These are phyloP conservation scores for Lutraria lutraria DNA, from an alignment of 2,888 invertebrate genomes.

Conservation along the genomic window DNA sequence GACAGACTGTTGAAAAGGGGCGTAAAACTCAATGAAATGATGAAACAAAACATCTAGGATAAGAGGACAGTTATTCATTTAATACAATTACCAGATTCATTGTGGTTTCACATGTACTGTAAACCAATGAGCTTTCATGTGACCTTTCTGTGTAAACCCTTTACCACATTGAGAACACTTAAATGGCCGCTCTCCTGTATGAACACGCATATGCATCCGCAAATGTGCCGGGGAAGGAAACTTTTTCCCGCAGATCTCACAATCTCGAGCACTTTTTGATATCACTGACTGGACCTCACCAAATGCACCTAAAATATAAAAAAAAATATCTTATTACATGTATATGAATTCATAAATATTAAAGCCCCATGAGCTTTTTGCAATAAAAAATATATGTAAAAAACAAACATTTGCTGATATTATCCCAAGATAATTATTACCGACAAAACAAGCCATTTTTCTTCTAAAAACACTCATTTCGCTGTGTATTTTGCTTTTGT, in stretches of 20 bases:
- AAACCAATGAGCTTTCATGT: conserved; percentile 19
- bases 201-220: conserved; percentile 26
- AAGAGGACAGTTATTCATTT: no score
- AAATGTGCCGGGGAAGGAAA: conserved; percentile 19
- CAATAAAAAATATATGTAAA: no score
- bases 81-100: background rate
- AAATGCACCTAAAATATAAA: background rate
- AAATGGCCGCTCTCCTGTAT: conserved; percentile 44
- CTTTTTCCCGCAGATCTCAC: conserved; percentile 10
- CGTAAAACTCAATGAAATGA: no score
- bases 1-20: no score
- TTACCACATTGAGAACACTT: conserved; percentile 26
- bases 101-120: conserved; percentile 6
- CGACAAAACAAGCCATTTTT: no score
- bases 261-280: background rate
- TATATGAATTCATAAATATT: background rate
- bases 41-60: no score
- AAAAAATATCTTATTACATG: background rate
- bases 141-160: conserved; percentile 31
- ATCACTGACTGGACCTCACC: background rate
- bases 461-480: no score
- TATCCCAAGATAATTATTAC: no score
- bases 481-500: no score
- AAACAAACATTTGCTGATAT: no score
- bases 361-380: no score